Percentiles rank a stretch among this genome's conserved stretches.
These are phyloP conservation scores for Macrosiphum euphorbiae DNA, from an alignment of 2,888 invertebrate genomes.

Conservation along the genomic window DNA sequence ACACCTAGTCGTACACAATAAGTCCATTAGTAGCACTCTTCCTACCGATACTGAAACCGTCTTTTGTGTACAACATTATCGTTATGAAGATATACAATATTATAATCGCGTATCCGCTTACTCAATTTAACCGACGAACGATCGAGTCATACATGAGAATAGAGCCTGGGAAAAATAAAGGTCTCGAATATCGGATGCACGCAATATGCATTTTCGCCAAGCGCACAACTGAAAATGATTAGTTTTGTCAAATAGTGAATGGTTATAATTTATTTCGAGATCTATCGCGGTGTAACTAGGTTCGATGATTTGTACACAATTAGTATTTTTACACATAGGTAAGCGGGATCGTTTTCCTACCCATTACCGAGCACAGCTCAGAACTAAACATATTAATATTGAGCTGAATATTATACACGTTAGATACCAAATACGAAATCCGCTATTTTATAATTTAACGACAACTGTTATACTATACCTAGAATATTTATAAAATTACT, in stretches of 20 bases:
- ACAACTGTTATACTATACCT: background rate
- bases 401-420: background rate
- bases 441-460: background rate
- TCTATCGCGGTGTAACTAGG: background rate
- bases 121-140: background rate
- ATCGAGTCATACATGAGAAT: background rate
- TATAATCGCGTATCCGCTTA: background rate
- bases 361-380: background rate
- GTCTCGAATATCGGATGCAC: background rate
- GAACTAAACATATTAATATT: background rate
- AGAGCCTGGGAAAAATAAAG: background rate
- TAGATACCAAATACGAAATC: background rate
- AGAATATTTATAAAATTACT: background rate
- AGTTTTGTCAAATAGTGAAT: too few species aligned
- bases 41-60: background rate
- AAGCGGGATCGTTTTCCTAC: background rate
- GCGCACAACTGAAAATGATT: background rate
- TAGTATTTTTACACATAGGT: background rate
- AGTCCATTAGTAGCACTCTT: background rate
- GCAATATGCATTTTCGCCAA: background rate
- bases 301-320: background rate
- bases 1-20: conserved; percentile 18
- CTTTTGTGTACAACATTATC: background rate
- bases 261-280: background rate
- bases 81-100: background rate